These are phyloP conservation scores for Cyanoramphus novaezelandiae DNA, from an alignment of 2,113 vertebrate species.

Conservation along the genomic window DNA sequence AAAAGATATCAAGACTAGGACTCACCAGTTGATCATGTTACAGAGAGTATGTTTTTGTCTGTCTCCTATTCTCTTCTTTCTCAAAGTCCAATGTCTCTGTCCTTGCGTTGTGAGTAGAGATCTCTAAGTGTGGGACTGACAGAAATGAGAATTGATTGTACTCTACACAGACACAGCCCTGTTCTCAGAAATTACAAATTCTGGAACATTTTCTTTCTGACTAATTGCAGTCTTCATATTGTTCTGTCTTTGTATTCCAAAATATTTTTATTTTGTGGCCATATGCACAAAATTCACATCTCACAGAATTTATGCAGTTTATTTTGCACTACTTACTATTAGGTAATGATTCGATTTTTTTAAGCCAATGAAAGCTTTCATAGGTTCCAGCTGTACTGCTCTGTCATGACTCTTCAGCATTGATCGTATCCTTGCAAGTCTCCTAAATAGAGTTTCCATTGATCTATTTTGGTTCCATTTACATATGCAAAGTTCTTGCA, in stretches of 20 bases:
- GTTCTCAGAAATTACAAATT: neutral
- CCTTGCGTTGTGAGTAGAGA: neutral
- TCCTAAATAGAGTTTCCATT: constrained; percentile 10
- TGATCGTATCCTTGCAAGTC: neutral
- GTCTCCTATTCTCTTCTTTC: neutral
- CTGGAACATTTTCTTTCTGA: neutral
- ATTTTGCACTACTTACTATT: neutral
- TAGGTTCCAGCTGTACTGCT: neutral
- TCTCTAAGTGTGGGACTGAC: neutral
- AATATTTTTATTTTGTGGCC: neutral
- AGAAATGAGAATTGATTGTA: neutral
- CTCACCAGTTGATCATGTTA: neutral
- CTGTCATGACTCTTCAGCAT: neutral
- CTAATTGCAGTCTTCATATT: neutral
- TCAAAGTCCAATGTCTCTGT: neutral
- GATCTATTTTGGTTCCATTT: constrained; percentile 42
- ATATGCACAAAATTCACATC: neutral
- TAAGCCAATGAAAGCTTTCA: neutral
- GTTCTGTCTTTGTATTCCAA: neutral
- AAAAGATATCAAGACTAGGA: neutral
- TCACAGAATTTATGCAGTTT: neutral
- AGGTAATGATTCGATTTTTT: neutral
- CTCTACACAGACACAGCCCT: neutral
- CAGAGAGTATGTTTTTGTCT: neutral
- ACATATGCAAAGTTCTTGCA: neutral